Evolutionary conservation across 2,888 invertebrate species (phyloP).

Genomic region (Orgyia antiqua): DNA sequence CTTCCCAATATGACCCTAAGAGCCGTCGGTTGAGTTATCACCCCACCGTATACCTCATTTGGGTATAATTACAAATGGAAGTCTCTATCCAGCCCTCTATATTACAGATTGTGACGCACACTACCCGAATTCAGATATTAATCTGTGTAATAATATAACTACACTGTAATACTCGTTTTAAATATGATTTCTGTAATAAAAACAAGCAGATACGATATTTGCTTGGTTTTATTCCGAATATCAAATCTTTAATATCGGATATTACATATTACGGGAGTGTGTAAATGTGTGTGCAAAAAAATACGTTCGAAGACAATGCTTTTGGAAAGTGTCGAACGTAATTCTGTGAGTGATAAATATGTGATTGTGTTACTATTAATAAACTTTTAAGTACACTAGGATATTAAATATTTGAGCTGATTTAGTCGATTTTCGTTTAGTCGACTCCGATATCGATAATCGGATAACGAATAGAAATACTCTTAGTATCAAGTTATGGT

Average conservation of each 20-base stretch:
- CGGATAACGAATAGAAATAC: slow-evolving; percentile 53
- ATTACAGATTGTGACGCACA: slow-evolving; percentile 38
- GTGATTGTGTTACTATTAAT: slow-evolving; percentile 70
- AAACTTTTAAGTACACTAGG: slow-evolving; percentile 67
- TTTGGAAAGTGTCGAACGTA: slow-evolving; percentile 51
- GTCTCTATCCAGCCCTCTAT: slow-evolving; percentile 30
- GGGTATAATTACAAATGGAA: slow-evolving; percentile 16
- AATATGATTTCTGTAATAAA: slow-evolving; percentile 36
- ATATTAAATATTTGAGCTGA: slow-evolving; percentile 41
- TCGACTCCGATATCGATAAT: slow-evolving; percentile 18
- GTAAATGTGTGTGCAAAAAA: slow-evolving; percentile 48
- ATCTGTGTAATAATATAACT: slow-evolving; percentile 8
- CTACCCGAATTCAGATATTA: slow-evolving; percentile 22
- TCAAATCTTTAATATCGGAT: slow-evolving; percentile 43
- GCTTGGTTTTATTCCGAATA: slow-evolving; percentile 51
- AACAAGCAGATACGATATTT: slow-evolving; percentile 46
- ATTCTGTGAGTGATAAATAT: slow-evolving; percentile 72
- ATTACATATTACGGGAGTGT: slow-evolving; percentile 43
- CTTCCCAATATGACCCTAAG: slow-evolving; percentile 16
- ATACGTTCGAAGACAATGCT: slow-evolving; percentile 61
- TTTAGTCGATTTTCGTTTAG: slow-evolving; percentile 23
- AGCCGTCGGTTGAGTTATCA: slow-evolving; percentile 9
- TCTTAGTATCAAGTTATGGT: slow-evolving; percentile 52
- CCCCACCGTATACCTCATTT: slow-evolving; percentile 7
- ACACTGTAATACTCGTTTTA: slow-evolving; percentile 26